Percentiles rank a stretch among this genome's conserved stretches.
phyloP scores from a whole-genome alignment of 2,113 vertebrate genomes.

The Panurus biarmicus region DNA sequence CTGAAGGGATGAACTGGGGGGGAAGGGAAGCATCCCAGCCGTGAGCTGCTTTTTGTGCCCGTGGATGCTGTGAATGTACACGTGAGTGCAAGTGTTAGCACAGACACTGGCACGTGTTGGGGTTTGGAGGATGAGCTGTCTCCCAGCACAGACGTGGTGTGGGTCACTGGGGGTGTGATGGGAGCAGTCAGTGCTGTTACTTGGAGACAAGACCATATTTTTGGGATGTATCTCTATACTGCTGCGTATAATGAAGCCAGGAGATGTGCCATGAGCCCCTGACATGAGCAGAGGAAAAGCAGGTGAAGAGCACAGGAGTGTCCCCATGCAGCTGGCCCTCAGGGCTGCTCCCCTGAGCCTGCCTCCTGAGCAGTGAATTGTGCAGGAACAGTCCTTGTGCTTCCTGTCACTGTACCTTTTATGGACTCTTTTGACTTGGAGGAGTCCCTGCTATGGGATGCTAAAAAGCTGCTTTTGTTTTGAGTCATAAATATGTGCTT shows the following conservation, averaged over 20 bases:
- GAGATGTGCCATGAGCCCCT: background rate
- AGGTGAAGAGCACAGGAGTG: background rate
- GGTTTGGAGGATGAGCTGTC: background rate
- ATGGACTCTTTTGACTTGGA: background rate
- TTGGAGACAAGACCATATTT: background rate
- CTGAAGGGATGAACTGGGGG: background rate
- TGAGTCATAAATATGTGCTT: background rate
- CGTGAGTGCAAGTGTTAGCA: background rate
- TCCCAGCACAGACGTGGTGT: background rate
- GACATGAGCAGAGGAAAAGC: background rate
- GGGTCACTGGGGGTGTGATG: background rate
- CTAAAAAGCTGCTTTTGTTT: background rate
- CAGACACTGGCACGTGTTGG: accelerated
- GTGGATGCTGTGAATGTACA: accelerated
- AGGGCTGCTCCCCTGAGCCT: background rate
- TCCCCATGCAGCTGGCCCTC: background rate
- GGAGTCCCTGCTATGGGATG: background rate
- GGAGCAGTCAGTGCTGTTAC: background rate
- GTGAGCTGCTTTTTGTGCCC: background rate
- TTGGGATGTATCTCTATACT: background rate
- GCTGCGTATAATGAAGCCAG: background rate
- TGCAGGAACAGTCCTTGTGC: background rate
- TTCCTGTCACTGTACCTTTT: background rate
- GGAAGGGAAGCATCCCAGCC: background rate
- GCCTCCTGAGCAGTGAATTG: background rate